Percentiles rank a stretch among this genome's conserved stretches.
phyloP scores from a whole-genome alignment of 2,888 invertebrate species.

The Xestia sexstrigata region DNA sequence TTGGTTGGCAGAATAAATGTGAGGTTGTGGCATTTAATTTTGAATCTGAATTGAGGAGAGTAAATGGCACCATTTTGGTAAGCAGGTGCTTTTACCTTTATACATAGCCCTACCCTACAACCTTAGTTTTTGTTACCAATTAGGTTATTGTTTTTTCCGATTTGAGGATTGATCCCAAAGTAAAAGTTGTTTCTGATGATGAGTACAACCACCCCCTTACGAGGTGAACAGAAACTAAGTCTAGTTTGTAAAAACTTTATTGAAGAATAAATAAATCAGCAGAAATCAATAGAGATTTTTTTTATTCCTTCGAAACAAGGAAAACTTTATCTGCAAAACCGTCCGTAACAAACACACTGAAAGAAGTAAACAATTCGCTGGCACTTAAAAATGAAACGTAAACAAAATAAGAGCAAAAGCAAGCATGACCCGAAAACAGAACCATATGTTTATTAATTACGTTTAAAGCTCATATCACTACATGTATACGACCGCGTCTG shows the following conservation, averaged over 20 bases:
- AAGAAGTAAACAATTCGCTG: slow-evolving; percentile 40
- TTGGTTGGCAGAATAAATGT: slow-evolving; percentile 11
- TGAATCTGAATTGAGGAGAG: background rate
- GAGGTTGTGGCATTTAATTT: background rate
- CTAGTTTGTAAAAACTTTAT: background rate
- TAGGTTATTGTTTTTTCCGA: background rate
- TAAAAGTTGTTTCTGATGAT: background rate
- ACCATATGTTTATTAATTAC: slow-evolving; percentile 59
- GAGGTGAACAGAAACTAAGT: background rate
- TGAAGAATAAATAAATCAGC: background rate
- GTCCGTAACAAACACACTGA: background rate
- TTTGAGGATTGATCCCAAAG: background rate
- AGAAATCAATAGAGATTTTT: background rate
- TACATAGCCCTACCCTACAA: background rate
- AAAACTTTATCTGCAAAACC: background rate
- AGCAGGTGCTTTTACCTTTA: too few relatives aligned
- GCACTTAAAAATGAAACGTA: slow-evolving; percentile 32
- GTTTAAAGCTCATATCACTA: slow-evolving; percentile 49
- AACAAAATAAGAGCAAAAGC: slow-evolving; percentile 46
- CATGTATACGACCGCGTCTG: slow-evolving; percentile 7
- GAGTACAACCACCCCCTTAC: background rate
- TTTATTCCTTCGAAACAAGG: background rate
- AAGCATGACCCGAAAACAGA: slow-evolving; percentile 48
- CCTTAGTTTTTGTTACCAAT: background rate
- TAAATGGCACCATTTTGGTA: background rate